phyloP scores from a whole-genome alignment of 2,888 invertebrate genomes.

The Drosophila cyrtoloma region DNA sequence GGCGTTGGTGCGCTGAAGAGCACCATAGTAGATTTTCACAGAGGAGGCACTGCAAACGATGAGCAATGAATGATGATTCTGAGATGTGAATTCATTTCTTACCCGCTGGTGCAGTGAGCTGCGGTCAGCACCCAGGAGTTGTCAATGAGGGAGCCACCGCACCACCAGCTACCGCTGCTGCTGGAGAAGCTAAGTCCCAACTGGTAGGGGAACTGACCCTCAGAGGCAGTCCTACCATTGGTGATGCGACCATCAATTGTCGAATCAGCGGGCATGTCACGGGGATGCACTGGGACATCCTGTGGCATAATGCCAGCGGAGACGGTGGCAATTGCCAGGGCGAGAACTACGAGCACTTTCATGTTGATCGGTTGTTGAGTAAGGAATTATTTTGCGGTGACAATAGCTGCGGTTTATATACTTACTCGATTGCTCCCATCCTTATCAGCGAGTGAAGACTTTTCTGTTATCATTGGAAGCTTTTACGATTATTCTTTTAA shows the following conservation, averaged over 20 bases:
- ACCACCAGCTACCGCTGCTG: slow-evolving; percentile 67
- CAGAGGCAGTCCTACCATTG: slow-evolving; percentile 68
- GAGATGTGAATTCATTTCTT: slow-evolving; percentile 21
- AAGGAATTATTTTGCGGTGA: slow-evolving; percentile 48
- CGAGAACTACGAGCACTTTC: slow-evolving; percentile 71
- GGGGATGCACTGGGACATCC: slow-evolving; percentile 60
- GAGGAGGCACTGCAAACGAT: slow-evolving; percentile 59
- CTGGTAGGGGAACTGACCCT: slow-evolving; percentile 77
- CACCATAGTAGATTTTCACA: slow-evolving; percentile 71
- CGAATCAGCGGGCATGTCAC: slow-evolving; percentile 44
- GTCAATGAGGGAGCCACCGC: slow-evolving; percentile 78
- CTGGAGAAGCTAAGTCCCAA: slow-evolving; percentile 71
- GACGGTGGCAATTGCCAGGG: slow-evolving; percentile 67
- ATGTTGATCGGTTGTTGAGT: slow-evolving; percentile 48
- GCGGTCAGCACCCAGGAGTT: slow-evolving; percentile 73
- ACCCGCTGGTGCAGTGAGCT: slow-evolving; percentile 80
- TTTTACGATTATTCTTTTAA: slow-evolving; percentile 6
- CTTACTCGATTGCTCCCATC: not conserved
- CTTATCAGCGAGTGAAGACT: slow-evolving; percentile 15
- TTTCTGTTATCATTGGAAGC: slow-evolving; percentile 6
- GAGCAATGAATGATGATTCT: not conserved
- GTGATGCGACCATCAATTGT: slow-evolving; percentile 74
- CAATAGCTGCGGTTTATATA: slow-evolving; percentile 24
- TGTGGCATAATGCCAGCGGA: slow-evolving; percentile 63
- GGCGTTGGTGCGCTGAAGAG: slow-evolving; percentile 71